Evolutionary conservation across 2,888 invertebrate species (phyloP).

Genomic region (Agrilus mali): DNA sequence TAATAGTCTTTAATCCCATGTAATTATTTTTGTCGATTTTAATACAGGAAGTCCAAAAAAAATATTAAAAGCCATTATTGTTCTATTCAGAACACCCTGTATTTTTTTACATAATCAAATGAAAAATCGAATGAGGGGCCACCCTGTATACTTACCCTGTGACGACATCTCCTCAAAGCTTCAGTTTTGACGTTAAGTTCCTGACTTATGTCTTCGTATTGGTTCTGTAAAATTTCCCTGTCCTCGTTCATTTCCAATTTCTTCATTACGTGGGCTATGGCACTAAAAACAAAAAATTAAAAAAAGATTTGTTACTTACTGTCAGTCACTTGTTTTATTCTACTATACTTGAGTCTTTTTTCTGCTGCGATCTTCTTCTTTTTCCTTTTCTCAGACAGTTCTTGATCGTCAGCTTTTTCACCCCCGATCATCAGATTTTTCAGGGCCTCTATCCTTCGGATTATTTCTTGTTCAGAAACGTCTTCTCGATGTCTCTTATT

Average conservation of each 20-base stretch:
- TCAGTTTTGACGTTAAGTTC: slow-evolving; percentile 63
- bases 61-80: too few relatives aligned
- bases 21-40: too few relatives aligned
- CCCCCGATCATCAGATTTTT: slow-evolving; percentile 71
- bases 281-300: slow-evolving; percentile 27
- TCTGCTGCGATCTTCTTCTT: slow-evolving; percentile 59
- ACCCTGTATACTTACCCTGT: slow-evolving; percentile 39
- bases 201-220: slow-evolving; percentile 67
- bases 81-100: too few relatives aligned
- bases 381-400: slow-evolving; percentile 54
- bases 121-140: too few relatives aligned
- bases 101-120: too few relatives aligned
- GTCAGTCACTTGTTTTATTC: background rate
- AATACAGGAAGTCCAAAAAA: too few relatives aligned
- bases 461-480: slow-evolving; percentile 31
- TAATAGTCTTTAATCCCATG: too few relatives aligned
- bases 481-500: slow-evolving; percentile 37
- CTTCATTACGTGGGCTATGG: slow-evolving; percentile 43
- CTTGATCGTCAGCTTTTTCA: slow-evolving; percentile 58
- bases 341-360: slow-evolving; percentile 34
- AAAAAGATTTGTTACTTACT: background rate
- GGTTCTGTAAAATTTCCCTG: slow-evolving; percentile 52
- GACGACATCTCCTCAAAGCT: slow-evolving; percentile 48
- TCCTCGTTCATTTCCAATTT: slow-evolving; percentile 56
- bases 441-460: slow-evolving; percentile 38